Conservation (phyloP, 2,113 vertebrate genomes). For the Hippocampus zosterae region DNA sequence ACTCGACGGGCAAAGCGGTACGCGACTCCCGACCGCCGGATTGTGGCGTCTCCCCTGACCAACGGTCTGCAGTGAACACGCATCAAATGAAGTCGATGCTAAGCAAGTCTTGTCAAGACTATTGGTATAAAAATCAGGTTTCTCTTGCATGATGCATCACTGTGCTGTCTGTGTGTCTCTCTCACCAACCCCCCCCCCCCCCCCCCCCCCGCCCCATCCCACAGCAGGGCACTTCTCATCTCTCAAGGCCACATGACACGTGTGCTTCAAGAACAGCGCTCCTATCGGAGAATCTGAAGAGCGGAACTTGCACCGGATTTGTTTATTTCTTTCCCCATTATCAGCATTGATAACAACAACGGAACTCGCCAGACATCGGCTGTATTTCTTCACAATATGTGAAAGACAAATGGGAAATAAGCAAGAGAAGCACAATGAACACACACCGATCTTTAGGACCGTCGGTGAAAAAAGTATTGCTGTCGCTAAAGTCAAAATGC, state of each 20-base stretch:
- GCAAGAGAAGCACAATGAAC: no score
- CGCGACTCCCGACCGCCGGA: slow-evolving; percentile 26
- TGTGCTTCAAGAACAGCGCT: slow-evolving; percentile 35
- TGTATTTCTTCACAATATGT: no score
- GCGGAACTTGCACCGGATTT: slow-evolving; percentile 24
- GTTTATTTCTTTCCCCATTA: slow-evolving; percentile 5
- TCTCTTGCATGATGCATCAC: slow-evolving; percentile 26
- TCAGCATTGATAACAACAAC: not conserved
- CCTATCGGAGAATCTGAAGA: slow-evolving; percentile 35
- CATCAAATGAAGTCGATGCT: slow-evolving; percentile 27
- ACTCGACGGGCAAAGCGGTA: slow-evolving; percentile 22
- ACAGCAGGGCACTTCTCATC: slow-evolving; percentile 32
- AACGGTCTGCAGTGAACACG: slow-evolving; percentile 11
- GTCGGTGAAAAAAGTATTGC: no score
- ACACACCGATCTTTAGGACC: no score
- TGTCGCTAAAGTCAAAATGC: no score
- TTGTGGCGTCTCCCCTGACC: slow-evolving; percentile 14
- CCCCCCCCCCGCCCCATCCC: slow-evolving; percentile 17
- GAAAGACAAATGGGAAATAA: no score
- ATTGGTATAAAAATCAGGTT: slow-evolving; percentile 39
- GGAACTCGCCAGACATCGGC: no score
- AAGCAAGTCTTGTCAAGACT: slow-evolving; percentile 41
- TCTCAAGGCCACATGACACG: slow-evolving; percentile 35
- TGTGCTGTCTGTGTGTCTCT: slow-evolving; percentile 2
- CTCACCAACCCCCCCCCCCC: not conserved